A percentile compares a stretch with the other conserved stretches of the same genome.
phyloP scores from a whole-genome alignment of 2,888 invertebrate genomes.

The Parnassius orleans region DNA sequence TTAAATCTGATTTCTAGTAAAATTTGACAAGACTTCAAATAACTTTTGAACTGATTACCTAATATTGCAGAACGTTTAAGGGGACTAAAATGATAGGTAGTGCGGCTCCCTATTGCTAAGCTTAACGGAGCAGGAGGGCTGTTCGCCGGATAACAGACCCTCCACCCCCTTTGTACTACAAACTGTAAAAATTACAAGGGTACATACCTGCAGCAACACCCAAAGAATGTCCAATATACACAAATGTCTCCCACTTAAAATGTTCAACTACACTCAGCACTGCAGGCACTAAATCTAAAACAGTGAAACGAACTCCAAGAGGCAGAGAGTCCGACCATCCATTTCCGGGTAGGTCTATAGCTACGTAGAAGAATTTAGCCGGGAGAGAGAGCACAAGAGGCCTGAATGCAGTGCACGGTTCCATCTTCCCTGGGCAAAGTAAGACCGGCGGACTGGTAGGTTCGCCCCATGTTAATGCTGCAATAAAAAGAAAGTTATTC shows the following conservation, averaged over 20 bases:
- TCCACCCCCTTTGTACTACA: too few relatives aligned
- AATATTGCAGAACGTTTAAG: too few relatives aligned
- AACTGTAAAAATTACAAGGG: too few relatives aligned
- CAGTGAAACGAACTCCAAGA: constrained; percentile 57
- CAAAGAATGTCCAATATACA: constrained; percentile 41
- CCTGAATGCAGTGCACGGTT: constrained; percentile 82
- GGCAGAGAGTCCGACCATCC: constrained; percentile 81
- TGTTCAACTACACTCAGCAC: constrained; percentile 58
- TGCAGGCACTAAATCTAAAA: constrained; percentile 58
- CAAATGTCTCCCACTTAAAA: constrained; percentile 60
- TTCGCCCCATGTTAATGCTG: constrained; percentile 82
- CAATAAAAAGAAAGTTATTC: constrained; percentile 29
- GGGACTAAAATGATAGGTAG: too few relatives aligned
- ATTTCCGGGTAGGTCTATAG: constrained; percentile 81
- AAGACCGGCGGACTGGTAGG: constrained; percentile 72
- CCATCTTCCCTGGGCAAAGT: constrained; percentile 81
- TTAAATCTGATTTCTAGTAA: too few relatives aligned
- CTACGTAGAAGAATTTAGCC: constrained; percentile 58
- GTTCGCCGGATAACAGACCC: too few relatives aligned
- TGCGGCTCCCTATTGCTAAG: too few relatives aligned
- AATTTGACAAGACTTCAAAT: too few relatives aligned
- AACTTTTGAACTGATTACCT: too few relatives aligned
- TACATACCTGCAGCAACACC: constrained; percentile 18
- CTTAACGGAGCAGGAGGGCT: too few relatives aligned
- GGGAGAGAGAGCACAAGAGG: constrained; percentile 77